Base-by-base conservation (phyloP, 2,113 vertebrate genomes). In the Casuarius casuarius region DNA sequence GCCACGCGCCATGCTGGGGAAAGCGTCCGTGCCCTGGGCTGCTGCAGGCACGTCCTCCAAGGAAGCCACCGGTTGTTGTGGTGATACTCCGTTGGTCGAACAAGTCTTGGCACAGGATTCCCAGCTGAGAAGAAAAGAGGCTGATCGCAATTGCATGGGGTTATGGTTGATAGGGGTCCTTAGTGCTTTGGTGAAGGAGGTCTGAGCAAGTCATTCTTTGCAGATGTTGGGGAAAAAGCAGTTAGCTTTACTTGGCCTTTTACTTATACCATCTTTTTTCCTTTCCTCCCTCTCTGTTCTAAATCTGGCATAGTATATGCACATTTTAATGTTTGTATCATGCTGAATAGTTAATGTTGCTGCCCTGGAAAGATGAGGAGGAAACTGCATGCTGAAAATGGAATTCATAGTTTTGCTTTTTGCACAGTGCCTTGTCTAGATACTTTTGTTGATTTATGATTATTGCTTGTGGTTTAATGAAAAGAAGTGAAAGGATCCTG, bases 391-490 rank as follows among this genome's bases (percentile, higher is more conserved):
- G 79, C 23, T 66, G 58, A 49, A 93, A 94, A 89, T 89, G 84
- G 87, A 94, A 93, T 92, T 96, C 19, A 44, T 59, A 38, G 76
- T 85, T 90, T 42, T 86, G 61, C 48, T 80, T 95, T 88, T 78
- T 84, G 68, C 63, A 44, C 83, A 94, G 80, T 3, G 9, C 40
- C 56, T 88, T 48, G 40, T 87, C 89, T 94, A 66, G 77, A 81
- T 80, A 82, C 38, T 92, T 95, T 68, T 82, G 76, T 92, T 87
- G 90, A 81, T 82, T 94, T 94, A 73, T 91, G 10, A 91, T 95
- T 94, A 63, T 83, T 94, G 66, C 89, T 89, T 96, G 85, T 82
- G 83, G 73, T 94, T 92, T 93, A 88, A 77, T 91, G 84, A 82
- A 80, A 94, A 82, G 76, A 87, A 84, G 68, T 46, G 31, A 79